Percentiles rank a stretch among this genome's conserved stretches.
phyloP scores from a whole-genome alignment of 2,797 vertebrate species.

The Rhinella marina region DNA sequence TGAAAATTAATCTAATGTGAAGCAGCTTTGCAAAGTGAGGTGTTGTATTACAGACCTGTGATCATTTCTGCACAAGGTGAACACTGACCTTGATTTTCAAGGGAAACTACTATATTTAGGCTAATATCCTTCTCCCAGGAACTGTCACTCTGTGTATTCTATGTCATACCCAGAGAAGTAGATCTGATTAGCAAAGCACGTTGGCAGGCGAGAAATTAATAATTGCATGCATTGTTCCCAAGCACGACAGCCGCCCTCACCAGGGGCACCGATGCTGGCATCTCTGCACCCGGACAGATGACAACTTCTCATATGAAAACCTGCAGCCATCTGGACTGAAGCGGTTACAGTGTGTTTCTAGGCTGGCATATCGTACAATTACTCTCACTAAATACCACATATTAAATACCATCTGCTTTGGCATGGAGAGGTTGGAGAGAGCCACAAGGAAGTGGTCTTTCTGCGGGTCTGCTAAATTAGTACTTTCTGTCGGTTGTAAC shows the following conservation, averaged over 20 bases:
- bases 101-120: slow-evolving; percentile 34
- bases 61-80: slow-evolving; percentile 28
- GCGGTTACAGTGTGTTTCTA: slow-evolving; percentile 50
- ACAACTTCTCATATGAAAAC: slow-evolving; percentile 60
- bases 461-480: slow-evolving; percentile 46
- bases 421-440: slow-evolving; percentile 38
- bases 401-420: slow-evolving; percentile 60
- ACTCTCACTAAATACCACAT: slow-evolving; percentile 60
- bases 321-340: slow-evolving; percentile 61
- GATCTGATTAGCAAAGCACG: slow-evolving; percentile 60
- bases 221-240: slow-evolving; percentile 61
- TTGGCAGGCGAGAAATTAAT: slow-evolving; percentile 63
- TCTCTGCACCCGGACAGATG: slow-evolving; percentile 59
- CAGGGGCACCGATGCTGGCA: slow-evolving; percentile 58
- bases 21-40: not conserved
- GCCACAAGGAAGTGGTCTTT: slow-evolving; percentile 42
- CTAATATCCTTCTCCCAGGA: slow-evolving; percentile 28
- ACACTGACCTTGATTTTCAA: slow-evolving; percentile 50
- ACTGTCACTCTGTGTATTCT: slow-evolving; percentile 59
- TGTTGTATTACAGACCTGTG: not conserved
- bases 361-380: slow-evolving; percentile 58
- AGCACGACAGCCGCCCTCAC: slow-evolving; percentile 53
- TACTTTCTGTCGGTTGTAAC: slow-evolving; percentile 39
- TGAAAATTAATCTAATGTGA: not conserved
- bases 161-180: slow-evolving; percentile 51